Conservation (phyloP, 1,140 invertebrate genomes). For the Magallana angulata region DNA sequence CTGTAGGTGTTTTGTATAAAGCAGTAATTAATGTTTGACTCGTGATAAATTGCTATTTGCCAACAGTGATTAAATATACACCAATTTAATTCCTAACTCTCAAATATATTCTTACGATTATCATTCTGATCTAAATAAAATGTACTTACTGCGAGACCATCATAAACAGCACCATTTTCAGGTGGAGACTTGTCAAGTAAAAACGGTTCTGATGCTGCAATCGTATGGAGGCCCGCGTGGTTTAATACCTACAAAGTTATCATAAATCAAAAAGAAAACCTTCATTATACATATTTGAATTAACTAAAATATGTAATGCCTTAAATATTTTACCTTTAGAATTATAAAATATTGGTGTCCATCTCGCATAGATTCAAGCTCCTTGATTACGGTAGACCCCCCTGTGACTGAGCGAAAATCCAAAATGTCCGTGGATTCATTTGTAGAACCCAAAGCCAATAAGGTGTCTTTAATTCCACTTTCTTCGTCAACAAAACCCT, state of each 20-base stretch:
- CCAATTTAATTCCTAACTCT: too few relatives aligned
- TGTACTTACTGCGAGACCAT: background rate
- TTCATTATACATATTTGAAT: too few relatives aligned
- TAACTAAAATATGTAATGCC: too few relatives aligned
- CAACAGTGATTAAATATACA: too few relatives aligned
- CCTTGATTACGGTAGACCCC: constrained; percentile 37
- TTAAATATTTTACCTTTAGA: constrained; percentile 31
- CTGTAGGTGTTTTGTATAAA: too few relatives aligned
- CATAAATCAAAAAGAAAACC: background rate
- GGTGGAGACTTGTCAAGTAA: constrained; percentile 41
- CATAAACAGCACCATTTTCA: constrained; percentile 21
- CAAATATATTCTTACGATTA: too few relatives aligned
- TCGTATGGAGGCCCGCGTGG: constrained; percentile 11
- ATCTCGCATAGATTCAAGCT: constrained; percentile 45
- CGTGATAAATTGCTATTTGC: too few relatives aligned
- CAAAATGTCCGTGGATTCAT: constrained; percentile 45
- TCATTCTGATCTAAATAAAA: too few relatives aligned
- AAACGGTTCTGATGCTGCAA: constrained; percentile 27
- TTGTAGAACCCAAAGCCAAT: constrained; percentile 28
- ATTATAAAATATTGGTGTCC: constrained; percentile 53
- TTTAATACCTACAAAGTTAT: constrained; percentile 33
- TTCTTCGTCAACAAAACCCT: constrained; percentile 52
- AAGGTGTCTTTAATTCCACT: constrained; percentile 43
- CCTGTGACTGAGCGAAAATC: constrained; percentile 41
- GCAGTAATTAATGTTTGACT: too few relatives aligned